phyloP scores from a whole-genome alignment of 1,140 invertebrate species.

The Leptinotarsa texana region DNA sequence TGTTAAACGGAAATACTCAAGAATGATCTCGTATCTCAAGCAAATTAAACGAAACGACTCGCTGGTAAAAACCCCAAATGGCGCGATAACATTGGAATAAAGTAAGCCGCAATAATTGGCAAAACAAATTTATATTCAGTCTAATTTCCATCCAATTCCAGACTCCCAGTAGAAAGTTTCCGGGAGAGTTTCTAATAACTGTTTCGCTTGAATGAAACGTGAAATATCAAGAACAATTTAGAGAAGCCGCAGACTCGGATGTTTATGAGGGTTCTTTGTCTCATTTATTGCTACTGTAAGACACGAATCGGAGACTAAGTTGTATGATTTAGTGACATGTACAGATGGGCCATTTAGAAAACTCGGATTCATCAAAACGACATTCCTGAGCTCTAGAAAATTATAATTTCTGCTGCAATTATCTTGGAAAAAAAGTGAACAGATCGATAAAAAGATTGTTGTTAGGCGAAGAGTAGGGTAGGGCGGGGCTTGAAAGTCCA shows the following conservation, averaged over 20 bases:
- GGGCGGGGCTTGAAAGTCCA: no score
- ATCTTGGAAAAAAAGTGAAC: no score
- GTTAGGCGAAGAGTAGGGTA: no score
- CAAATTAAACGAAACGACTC: conserved; percentile 9
- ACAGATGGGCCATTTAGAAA: no score
- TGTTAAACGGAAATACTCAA: conserved; percentile 4
- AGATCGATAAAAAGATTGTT: no score
- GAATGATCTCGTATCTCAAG: conserved; percentile 16
- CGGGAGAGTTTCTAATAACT: conserved; percentile 9
- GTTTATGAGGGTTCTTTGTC: not conserved
- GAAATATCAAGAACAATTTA: conserved; percentile 8
- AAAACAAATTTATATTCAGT: conserved; percentile 28
- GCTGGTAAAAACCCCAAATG: conserved; percentile 8
- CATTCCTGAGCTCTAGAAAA: no score
- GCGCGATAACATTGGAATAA: conserved; percentile 13
- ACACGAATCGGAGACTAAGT: not conserved
- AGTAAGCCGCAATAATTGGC: conserved; percentile 21
- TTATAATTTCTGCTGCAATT: no score
- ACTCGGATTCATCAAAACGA: no score
- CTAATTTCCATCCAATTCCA: conserved; percentile 23
- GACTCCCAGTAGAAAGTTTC: conserved; percentile 1
- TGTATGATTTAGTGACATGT: no score
- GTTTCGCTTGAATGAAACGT: not conserved
- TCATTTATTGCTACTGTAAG: not conserved
- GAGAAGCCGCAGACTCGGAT: not conserved